Conservation (phyloP, 2,888 invertebrate genomes). For the Scaptomyza caliginosa region DNA sequence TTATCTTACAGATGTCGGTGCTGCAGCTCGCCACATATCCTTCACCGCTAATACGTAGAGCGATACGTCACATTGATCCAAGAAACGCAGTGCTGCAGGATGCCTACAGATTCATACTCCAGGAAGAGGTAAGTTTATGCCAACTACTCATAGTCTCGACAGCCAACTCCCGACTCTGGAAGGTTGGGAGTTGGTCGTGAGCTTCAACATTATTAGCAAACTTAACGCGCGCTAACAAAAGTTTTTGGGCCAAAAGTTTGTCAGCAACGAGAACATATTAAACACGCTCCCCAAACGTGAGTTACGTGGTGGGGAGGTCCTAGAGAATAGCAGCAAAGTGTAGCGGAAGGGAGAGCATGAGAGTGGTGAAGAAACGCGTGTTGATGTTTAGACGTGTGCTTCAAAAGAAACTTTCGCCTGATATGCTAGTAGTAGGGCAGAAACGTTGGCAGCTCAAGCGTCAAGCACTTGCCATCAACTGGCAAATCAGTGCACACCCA, state of each 20-base stretch:
- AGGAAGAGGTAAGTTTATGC: conserved; percentile 81
- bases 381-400: conserved; percentile 79
- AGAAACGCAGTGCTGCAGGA: conserved; percentile 71
- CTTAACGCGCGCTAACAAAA: conserved; percentile 70
- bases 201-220: conserved; percentile 76
- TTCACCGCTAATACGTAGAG: conserved; percentile 81
- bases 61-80: conserved; percentile 78
- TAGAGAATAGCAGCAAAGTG: not conserved
- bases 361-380: conserved; percentile 57
- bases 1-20: conserved; percentile 74
- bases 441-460: no score
- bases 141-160: conserved; percentile 24
- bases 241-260: conserved; percentile 70
- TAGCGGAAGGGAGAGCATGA: not conserved
- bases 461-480: conserved; percentile 68
- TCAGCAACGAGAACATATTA: conserved; percentile 71
- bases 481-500: conserved; percentile 65
- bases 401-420: conserved; percentile 40
- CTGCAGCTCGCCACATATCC: conserved; percentile 81
- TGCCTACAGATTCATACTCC: conserved; percentile 80
- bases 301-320: conserved; percentile 16
- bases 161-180: not conserved
- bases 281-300: conserved; percentile 61
- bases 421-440: conserved; percentile 20
- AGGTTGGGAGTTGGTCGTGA: conserved; percentile 30